Base-by-base conservation (phyloP, 2,888 invertebrate genomes). In the Drosophila mimica region DNA sequence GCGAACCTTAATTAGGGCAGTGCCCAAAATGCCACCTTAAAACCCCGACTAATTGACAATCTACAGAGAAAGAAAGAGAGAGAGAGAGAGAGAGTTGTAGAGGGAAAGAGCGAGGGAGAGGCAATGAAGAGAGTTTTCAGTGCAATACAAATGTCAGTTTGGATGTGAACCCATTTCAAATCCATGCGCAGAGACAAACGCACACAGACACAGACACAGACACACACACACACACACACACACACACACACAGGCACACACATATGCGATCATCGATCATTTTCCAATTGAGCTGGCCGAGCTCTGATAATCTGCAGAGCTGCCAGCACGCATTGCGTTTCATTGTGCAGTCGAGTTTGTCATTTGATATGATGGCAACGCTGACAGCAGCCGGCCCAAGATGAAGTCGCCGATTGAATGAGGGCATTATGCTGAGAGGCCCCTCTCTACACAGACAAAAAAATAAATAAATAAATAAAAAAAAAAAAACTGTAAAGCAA, bases 311-410 rank as follows among this genome's bases (percentile, higher is more conserved):
- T 80, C 85, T 69, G 64, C 33, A n/a, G 53, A 66, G 65, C 78
- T 77, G 76, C 78, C 63, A 72, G 56, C 71, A 72, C 72, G 63
- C 76, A 74, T 81, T 74, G 70, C 74, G 51, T 70, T 70, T 57
- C 70, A 49, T 66, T 73, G 82, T 82, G 75, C 70, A 86, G 61
- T 83, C 76, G 63, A 74, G 70, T 81, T 88, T 87, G 90, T 90
- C 90, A 90, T 87, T 80, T 70, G 87, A 90, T 90, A 88, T 85
- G 88, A 90, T 81, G 90, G 81, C 83, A 66, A 71, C 72, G 86
- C 69, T 90, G 86, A 90, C 86, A 90, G 81, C 80, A 54, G 61
- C 67, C 60, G 31, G n/a, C 71, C 36, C 25, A 57, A 58, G 79
- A 76, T 81, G 79, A 79, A 70, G 85, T 82, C 66, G 63, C 63